These are phyloP conservation scores for Marmota flaviventris DNA, from an alignment of 2,113 vertebrate genomes.

Conservation along the genomic window DNA sequence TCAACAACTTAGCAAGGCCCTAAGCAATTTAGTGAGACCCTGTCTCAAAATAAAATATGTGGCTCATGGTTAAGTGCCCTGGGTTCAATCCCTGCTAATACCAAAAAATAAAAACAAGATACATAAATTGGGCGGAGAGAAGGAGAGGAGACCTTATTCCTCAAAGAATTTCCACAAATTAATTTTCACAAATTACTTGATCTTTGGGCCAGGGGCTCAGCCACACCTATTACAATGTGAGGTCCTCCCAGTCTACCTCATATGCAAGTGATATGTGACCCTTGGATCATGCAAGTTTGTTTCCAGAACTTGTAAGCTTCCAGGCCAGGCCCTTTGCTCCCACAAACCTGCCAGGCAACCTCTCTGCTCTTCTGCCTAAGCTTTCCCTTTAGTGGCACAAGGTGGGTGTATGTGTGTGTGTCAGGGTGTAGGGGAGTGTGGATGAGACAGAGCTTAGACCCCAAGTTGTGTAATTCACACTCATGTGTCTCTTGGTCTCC, in stretches of 20 bases:
- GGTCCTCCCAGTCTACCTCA: background rate
- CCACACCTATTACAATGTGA: background rate
- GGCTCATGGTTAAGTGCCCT: no score
- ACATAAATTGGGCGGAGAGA: no score
- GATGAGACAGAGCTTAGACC: background rate
- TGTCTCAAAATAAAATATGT: no score
- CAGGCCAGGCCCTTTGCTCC: background rate
- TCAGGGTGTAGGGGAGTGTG: accelerated
- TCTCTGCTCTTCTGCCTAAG: background rate
- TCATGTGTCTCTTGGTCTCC: background rate
- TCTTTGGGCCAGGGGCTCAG: background rate
- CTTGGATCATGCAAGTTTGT: background rate
- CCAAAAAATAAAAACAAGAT: background rate
- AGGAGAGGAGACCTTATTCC: no score
- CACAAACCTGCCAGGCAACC: background rate
- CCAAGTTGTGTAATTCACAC: background rate
- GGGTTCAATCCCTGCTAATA: no score
- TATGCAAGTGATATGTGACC: background rate
- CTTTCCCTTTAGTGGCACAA: background rate
- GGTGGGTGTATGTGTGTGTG: no score
- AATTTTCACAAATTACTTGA: background rate
- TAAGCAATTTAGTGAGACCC: no score
- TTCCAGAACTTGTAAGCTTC: background rate
- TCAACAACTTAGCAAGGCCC: no score
- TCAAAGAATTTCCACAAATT: no score